phyloP scores from a whole-genome alignment of 1,140 invertebrate genomes.

The Drosophila dunni region DNA sequence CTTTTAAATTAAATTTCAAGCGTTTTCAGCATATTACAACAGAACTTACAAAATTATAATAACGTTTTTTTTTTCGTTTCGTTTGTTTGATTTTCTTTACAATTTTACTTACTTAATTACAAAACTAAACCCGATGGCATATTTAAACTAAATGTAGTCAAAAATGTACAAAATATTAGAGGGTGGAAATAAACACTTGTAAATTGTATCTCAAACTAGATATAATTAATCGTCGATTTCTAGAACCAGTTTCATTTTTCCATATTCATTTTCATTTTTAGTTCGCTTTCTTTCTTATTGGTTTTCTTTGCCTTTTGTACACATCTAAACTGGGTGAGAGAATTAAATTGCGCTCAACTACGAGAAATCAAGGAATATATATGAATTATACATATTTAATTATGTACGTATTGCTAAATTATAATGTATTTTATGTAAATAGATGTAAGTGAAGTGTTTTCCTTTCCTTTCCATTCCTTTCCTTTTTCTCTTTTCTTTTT shows the following conservation, averaged over 20 bases:
- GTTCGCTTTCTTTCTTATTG: constrained; percentile 2
- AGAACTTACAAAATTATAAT: constrained; percentile 78
- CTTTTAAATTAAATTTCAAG: constrained; percentile 62
- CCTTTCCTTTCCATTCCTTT: constrained; percentile 23
- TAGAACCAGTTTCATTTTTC: constrained; percentile 46
- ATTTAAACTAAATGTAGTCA: constrained; percentile 73
- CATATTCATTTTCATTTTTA: neutral
- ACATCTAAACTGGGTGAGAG: constrained; percentile 60
- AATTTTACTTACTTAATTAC: constrained; percentile 62
- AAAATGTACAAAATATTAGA: constrained; percentile 63
- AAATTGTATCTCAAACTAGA: constrained; percentile 50
- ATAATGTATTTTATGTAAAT: constrained; percentile 33
- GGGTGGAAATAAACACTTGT: constrained; percentile 26
- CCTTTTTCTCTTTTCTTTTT: constrained; percentile 4
- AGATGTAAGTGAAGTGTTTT: constrained; percentile 41
- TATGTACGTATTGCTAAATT: constrained; percentile 36
- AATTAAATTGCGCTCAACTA: constrained; percentile 41
- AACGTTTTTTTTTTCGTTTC: constrained; percentile 55
- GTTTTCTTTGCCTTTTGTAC: constrained; percentile 54
- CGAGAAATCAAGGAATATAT: constrained; percentile 56
- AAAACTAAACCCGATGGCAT: constrained; percentile 77
- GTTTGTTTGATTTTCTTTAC: constrained; percentile 27
- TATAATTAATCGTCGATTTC: constrained; percentile 42
- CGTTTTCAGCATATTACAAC: constrained; percentile 68
- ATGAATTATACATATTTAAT: constrained; percentile 43